Conservation (phyloP, 2,888 invertebrate genomes). For the Rutpela maculata region DNA sequence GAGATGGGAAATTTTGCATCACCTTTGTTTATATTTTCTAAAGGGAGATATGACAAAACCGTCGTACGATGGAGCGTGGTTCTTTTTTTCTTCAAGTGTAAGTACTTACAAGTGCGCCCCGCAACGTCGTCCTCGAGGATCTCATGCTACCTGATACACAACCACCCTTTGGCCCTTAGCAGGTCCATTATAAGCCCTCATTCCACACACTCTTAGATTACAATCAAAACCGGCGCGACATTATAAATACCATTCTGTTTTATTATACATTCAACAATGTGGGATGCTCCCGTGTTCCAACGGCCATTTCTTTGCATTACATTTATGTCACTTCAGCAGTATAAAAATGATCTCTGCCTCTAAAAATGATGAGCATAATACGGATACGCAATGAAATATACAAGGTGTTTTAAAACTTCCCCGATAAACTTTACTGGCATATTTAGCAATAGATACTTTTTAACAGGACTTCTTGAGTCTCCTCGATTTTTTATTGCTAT, state of each 20-base stretch:
- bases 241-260: slow-evolving; percentile 12
- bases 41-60: background rate
- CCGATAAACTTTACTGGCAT: no score
- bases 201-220: slow-evolving; percentile 21
- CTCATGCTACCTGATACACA: slow-evolving; percentile 24
- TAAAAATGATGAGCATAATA: no score
- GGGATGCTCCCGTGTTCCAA: slow-evolving; percentile 26
- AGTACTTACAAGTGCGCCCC: slow-evolving; percentile 18
- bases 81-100: slow-evolving; percentile 11
- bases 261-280: slow-evolving; percentile 11
- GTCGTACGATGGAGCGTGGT: slow-evolving; percentile 15
- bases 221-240: slow-evolving; percentile 20
- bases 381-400: no score
- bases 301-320: slow-evolving; percentile 12
- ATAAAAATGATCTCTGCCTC: background rate
- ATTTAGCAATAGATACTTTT: no score
- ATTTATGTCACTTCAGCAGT: background rate
- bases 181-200: slow-evolving; percentile 4
- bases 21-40: background rate
- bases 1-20: no score
- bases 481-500: no score
- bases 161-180: slow-evolving; percentile 21
- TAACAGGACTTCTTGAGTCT: no score
- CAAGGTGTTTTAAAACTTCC: no score
- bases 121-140: background rate